Evolutionary conservation across 2,113 vertebrate genomes (phyloP).

Genomic region (Zosterops lateralis): DNA sequence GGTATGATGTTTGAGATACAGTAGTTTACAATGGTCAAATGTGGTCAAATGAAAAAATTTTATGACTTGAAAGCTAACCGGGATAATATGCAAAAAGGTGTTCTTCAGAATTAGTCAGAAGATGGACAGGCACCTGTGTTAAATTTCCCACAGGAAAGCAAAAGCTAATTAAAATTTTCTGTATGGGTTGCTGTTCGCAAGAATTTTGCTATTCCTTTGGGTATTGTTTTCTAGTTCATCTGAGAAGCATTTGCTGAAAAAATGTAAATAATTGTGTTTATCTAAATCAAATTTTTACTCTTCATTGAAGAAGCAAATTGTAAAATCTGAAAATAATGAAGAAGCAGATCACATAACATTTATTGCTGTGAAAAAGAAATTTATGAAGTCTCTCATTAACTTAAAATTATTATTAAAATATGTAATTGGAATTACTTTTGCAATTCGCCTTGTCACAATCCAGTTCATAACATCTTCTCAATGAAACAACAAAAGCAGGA

Average conservation of each 20-base stretch:
- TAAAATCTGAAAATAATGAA: background rate
- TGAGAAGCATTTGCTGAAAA: conserved; percentile 16
- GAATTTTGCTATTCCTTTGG: background rate
- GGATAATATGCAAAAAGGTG: background rate
- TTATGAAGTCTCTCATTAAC: background rate
- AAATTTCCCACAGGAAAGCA: background rate
- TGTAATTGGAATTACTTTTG: background rate
- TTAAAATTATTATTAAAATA: conserved; percentile 7
- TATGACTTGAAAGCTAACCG: background rate
- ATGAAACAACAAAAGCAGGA: background rate
- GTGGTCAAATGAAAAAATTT: background rate
- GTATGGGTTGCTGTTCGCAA: background rate
- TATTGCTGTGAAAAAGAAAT: background rate
- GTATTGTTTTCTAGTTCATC: conserved; percentile 10
- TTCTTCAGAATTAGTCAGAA: background rate
- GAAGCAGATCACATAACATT: background rate
- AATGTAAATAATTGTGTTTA: conserved; percentile 45
- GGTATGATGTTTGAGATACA: background rate
- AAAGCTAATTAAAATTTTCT: conserved; percentile 9
- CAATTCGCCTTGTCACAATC: background rate
- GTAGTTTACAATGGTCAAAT: background rate
- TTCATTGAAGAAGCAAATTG: conserved; percentile 43
- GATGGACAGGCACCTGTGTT: background rate
- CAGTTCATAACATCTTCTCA: background rate
- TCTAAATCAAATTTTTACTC: conserved; percentile 55